A percentile compares a stretch with the other conserved stretches of the same genome.
Evolutionary conservation across 2,113 vertebrate species (phyloP).

Genomic region (Cyprinodon variegatus): DNA sequence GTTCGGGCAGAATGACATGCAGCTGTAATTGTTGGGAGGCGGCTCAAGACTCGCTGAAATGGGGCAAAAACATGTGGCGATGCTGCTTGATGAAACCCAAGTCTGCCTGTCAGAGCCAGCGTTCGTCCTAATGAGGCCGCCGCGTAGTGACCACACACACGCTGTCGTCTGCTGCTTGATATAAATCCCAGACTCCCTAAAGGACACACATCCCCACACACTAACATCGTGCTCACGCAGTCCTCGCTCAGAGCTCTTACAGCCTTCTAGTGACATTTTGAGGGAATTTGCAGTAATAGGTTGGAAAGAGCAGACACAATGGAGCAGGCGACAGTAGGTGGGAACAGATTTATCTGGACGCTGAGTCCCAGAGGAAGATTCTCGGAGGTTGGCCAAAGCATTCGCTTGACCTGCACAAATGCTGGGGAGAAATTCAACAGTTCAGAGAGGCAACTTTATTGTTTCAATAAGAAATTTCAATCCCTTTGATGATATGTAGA

Average conservation of each 20-base stretch:
- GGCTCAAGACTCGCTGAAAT: constrained; percentile 60
- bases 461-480: too few relatives aligned
- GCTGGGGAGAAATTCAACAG: neutral
- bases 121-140: constrained; percentile 65
- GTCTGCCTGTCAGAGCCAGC: constrained; percentile 52
- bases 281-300: constrained; percentile 59
- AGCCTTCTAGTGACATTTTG: constrained; percentile 65
- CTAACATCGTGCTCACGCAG: neutral
- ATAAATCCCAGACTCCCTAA: constrained; percentile 73
- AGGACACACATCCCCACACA: constrained; percentile 37
- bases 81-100: constrained; percentile 50
- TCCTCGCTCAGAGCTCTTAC: constrained; percentile 55
- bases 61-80: constrained; percentile 60
- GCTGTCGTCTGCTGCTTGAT: constrained; percentile 67
- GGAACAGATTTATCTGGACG: constrained; percentile 57
- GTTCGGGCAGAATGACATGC: constrained; percentile 49
- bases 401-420: neutral
- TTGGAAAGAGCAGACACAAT: constrained; percentile 39
- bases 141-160: constrained; percentile 74
- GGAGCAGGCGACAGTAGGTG: constrained; percentile 55
- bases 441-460: too few relatives aligned
- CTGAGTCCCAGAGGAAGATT: constrained; percentile 15
- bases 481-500: too few relatives aligned
- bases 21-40: constrained; percentile 55
- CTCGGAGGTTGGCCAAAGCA: constrained; percentile 40